Conservation (phyloP, 2,113 vertebrate species). For the Heliornis fulica region DNA sequence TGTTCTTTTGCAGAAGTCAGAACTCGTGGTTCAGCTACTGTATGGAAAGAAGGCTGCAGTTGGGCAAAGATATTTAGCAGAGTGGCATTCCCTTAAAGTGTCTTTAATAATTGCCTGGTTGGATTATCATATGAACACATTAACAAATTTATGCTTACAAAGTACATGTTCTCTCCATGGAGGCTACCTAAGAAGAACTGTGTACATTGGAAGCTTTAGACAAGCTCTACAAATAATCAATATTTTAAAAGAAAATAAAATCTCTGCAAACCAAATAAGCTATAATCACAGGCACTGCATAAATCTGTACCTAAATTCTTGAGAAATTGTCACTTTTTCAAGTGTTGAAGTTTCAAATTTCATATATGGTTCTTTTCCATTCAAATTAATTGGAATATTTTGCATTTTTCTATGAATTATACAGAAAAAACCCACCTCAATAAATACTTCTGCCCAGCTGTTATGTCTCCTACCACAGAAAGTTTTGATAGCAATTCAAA, state of each 20-base stretch:
- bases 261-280: background rate
- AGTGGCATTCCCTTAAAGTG: background rate
- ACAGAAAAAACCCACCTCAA: background rate
- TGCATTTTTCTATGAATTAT: background rate
- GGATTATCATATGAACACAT: background rate
- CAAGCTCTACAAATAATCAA: background rate
- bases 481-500: background rate
- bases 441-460: background rate
- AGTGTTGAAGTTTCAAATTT: background rate
- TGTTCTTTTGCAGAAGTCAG: background rate
- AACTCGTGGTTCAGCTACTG: background rate
- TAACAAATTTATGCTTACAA: background rate
- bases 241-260: background rate
- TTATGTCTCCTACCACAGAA: background rate
- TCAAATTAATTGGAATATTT: background rate
- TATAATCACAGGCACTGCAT: background rate
- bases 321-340: background rate
- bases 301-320: background rate
- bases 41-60: background rate
- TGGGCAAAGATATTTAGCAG: background rate
- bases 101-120: background rate
- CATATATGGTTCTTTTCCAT: background rate
- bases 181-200: background rate
- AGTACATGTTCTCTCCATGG: background rate
- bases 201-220: background rate